Conservation (phyloP, 2,113 vertebrate genomes). For the Entosphenus tridentatus region DNA sequence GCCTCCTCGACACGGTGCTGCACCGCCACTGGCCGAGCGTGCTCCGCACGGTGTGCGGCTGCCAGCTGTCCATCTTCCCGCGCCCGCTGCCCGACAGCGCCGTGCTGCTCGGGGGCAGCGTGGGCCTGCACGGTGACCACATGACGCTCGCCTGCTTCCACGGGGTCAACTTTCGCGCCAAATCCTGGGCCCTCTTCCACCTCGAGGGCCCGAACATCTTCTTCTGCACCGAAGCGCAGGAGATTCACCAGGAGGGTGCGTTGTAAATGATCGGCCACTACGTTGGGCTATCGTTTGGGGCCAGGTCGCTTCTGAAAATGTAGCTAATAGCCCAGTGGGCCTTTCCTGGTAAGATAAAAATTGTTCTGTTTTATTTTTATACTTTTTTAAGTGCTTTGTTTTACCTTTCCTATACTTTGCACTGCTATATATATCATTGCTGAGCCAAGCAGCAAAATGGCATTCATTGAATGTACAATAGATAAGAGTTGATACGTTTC, state of each 20-base stretch:
- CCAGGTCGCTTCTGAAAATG: too few species aligned
- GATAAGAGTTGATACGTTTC: too few species aligned
- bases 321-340: too few species aligned
- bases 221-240: slow-evolving; percentile 97
- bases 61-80: slow-evolving; percentile 92
- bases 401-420: too few species aligned
- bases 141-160: slow-evolving; percentile 96
- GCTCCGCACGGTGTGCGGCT: slow-evolving; percentile 63
- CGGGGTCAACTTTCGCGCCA: slow-evolving; percentile 88
- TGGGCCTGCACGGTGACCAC: slow-evolving; percentile 92
- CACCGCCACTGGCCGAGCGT: slow-evolving; percentile 93
- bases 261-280: not conserved
- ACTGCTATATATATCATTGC: too few species aligned
- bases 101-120: slow-evolving; percentile 81
- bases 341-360: too few species aligned
- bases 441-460: too few species aligned
- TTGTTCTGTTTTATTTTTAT: too few species aligned
- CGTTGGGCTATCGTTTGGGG: too few species aligned
- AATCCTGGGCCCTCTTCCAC: slow-evolving; percentile 91
- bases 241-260: slow-evolving; percentile 90
- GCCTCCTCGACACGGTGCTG: slow-evolving; percentile 48
- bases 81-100: slow-evolving; percentile 73
- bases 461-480: too few species aligned
- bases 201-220: slow-evolving; percentile 94
- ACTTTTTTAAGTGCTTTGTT: too few species aligned